phyloP scores from a whole-genome alignment of 2,888 invertebrate genomes.

The Monopis laevigella region DNA sequence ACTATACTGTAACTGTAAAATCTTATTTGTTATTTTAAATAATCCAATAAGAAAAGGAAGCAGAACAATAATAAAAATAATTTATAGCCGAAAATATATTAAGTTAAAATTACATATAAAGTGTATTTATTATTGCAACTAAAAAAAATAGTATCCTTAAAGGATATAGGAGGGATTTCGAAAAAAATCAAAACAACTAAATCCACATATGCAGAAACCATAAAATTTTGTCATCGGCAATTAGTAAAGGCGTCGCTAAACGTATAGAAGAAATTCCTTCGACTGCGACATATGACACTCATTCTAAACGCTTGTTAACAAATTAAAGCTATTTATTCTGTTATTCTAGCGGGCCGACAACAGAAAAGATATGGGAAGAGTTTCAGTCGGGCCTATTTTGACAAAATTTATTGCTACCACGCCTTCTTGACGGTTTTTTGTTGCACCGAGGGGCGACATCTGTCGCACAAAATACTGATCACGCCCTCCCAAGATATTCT shows the following conservation, averaged over 20 bases:
- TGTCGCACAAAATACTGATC: slow-evolving; percentile 46
- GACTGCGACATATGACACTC: slow-evolving; percentile 55
- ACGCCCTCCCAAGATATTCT: slow-evolving; percentile 33
- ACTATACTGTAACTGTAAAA: too few relatives aligned
- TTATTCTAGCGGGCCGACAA: slow-evolving; percentile 52
- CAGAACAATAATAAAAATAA: too few relatives aligned
- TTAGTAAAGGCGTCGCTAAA: slow-evolving; percentile 55
- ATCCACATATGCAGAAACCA: slow-evolving; percentile 56
- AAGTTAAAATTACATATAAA: too few relatives aligned
- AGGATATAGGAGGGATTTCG: too few relatives aligned
- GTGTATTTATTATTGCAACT: too few relatives aligned
- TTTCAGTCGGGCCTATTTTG: slow-evolving; percentile 63
- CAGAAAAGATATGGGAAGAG: slow-evolving; percentile 49
- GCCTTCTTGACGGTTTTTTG: slow-evolving; percentile 52
- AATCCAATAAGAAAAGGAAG: too few relatives aligned
- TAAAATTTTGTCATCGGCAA: slow-evolving; percentile 62
- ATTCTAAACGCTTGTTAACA: slow-evolving; percentile 62
- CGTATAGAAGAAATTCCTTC: slow-evolving; percentile 39
- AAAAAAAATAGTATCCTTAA: too few relatives aligned
- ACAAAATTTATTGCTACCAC: slow-evolving; percentile 66
- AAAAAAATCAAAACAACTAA: too few relatives aligned
- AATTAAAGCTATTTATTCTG: slow-evolving; percentile 65
- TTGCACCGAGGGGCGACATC: slow-evolving; percentile 43
- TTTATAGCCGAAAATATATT: too few relatives aligned
- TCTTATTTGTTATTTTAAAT: too few relatives aligned